Base-by-base conservation (phyloP, 2,888 invertebrate genomes). In the Torymus texanus region DNA sequence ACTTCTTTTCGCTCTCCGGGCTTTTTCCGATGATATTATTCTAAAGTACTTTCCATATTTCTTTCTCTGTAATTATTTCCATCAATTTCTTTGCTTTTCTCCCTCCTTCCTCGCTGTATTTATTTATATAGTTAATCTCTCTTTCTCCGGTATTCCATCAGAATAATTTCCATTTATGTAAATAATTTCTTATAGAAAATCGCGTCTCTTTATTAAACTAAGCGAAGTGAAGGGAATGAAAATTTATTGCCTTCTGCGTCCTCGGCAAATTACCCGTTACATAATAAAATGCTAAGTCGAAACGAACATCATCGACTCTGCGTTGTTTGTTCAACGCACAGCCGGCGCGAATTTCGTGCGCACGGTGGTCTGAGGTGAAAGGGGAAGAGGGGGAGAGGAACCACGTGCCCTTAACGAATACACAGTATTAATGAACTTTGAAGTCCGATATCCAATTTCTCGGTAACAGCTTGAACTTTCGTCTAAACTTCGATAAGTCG, bases 391-490 rank as follows among this genome's bases (percentile, higher is more conserved):
- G 14, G 4, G 21, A 74, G 21, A 74, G 21, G 21, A 8, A 53
- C 18, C 16, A 8, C 51, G 59, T 8, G 4, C 16, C 58, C 11
- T n/a, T 58, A 58, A 67, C 67, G 24, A 67, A 61, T 73, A 11
- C 29, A 24, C 18, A 16, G 41, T 65, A 73, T 78, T 78, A 78
- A 67, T 73, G 73, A 78, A 73, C 66, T 72, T 67, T 67, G 61
- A 29, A 66, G 62, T 73, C 61, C 67, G 50, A 78, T 78, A 78
- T 62, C 56, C 67, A 73, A 78, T 73, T 78, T 62, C 56, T 67
- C 73, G 41, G 73, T 78, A 72, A 55, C 56, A 21, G 65, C 59
- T 62, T 18, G 58, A 71, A 76, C 62, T 76, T 76, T 59, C 68
- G 29, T 41, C 55, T 24, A 24, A 75, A 71, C 24, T 77, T 51